Evolutionary conservation across 1,140 invertebrate genomes (phyloP), one percentile per base, ranked within the genome.

Genomic region (Heliothis virescens): DNA sequence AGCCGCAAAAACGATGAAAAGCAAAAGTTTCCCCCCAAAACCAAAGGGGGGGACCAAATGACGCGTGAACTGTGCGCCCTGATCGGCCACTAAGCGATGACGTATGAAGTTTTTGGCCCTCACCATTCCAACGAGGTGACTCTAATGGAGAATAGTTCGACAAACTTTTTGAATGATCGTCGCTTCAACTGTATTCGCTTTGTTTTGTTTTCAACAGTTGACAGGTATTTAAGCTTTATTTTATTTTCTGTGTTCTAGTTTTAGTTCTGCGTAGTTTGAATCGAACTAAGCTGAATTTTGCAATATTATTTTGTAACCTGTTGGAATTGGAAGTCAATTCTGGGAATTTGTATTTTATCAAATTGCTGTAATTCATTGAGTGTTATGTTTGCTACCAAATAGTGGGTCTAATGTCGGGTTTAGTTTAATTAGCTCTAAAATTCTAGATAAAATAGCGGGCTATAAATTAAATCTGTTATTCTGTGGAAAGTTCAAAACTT

Each of bases 1-100:
- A 69, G 63, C 63, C 75, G 75, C 75, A 78, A 59, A 69, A 74
- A 74, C 69, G 69, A 72, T 74, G 72, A 74, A 62, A 77, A 63
- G 74, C 74, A 65, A 77, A 77, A 77, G 74, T 77, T 74, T 52
- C 50, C 74, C 73, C 50, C 55, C 57, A 41, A 53, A 65, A 29
- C 7, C 53, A 47, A 26, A 15, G 73, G 73, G 47, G 59, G 59
- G 57, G 12, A 60, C 77, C 65, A 82, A 84, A 84, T 84, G 83
- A 82, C 69, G 81, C 83, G 83, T 84, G 72, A 84, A 82, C 81
- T 57, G 52, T 77, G 75, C 75, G 57, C 72, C 67, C 62, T 69
- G 73, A 79, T 83, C 79, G 82, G 41, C 79, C 57, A 76, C 79
- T 83, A 81, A 81, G 72, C 79, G 82, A 83, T 83, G 82, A 83